These are phyloP conservation scores for Etheostoma spectabile DNA, from an alignment of 2,113 vertebrate species.

Conservation along the genomic window DNA sequence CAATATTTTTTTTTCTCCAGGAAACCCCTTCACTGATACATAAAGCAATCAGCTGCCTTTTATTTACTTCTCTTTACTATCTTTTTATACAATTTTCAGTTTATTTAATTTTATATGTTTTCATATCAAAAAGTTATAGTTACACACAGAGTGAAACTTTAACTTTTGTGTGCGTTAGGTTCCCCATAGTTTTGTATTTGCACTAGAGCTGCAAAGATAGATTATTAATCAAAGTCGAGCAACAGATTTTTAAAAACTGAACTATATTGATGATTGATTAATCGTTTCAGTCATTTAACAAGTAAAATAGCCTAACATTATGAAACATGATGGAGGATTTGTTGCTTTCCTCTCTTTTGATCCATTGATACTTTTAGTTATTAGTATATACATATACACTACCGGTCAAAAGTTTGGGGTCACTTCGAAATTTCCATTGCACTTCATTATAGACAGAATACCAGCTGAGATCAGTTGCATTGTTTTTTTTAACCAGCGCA, in stretches of 20 bases:
- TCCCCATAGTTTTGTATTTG: background rate
- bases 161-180: background rate
- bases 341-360: background rate
- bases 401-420: too few species aligned
- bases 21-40: background rate
- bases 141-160: background rate
- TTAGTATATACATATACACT: too few species aligned
- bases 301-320: too few species aligned
- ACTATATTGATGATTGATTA: too few species aligned
- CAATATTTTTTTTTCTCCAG: background rate
- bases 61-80: background rate
- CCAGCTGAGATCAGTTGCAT: too few species aligned
- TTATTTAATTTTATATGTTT: background rate
- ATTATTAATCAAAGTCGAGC: background rate
- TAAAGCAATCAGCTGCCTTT: background rate
- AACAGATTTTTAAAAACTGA: background rate
- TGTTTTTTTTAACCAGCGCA: too few species aligned
- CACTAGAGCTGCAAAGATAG: background rate
- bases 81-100: background rate
- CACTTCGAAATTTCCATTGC: too few species aligned
- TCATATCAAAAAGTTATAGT: background rate
- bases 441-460: too few species aligned
- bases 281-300: background rate
- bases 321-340: background rate
- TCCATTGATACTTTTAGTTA: background rate